These are phyloP conservation scores for Synchiropus splendidus DNA, from an alignment of 2,113 vertebrate genomes.

Conservation along the genomic window DNA sequence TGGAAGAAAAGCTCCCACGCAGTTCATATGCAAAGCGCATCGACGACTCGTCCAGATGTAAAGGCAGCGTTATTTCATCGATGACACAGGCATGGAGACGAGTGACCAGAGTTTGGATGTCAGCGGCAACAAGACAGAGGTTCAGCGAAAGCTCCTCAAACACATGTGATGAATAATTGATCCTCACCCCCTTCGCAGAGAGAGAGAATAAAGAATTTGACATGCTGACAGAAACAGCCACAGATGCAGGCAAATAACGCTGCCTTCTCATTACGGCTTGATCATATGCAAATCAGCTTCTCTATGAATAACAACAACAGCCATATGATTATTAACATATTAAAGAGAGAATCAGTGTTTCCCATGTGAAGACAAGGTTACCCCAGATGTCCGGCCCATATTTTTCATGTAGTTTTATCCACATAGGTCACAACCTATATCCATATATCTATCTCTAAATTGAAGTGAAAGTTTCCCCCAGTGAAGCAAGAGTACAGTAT, in stretches of 20 bases:
- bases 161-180: slow-evolving; percentile 53
- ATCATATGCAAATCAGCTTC: slow-evolving; percentile 16
- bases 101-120: background rate
- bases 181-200: slow-evolving; percentile 10
- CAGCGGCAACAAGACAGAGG: slow-evolving; percentile 20
- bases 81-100: background rate
- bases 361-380: too few species aligned
- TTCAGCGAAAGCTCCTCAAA: slow-evolving; percentile 61
- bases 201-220: slow-evolving; percentile 51
- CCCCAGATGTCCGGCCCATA: too few species aligned
- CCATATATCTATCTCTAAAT: too few species aligned
- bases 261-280: slow-evolving; percentile 23
- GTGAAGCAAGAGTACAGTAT: too few species aligned
- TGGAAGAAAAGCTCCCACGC: slow-evolving; percentile 25
- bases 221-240: slow-evolving; percentile 36
- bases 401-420: too few species aligned
- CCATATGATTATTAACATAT: too few species aligned
- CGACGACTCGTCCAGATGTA: slow-evolving; percentile 7
- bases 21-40: slow-evolving; percentile 23
- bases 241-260: slow-evolving; percentile 15
- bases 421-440: too few species aligned
- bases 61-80: too few species aligned
- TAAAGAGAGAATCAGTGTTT: too few species aligned
- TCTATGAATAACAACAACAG: slow-evolving; percentile 11
- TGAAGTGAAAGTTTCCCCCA: too few species aligned